phyloP scores from a whole-genome alignment of 2,888 invertebrate genomes.

The Pardosa pseudoannulata region DNA sequence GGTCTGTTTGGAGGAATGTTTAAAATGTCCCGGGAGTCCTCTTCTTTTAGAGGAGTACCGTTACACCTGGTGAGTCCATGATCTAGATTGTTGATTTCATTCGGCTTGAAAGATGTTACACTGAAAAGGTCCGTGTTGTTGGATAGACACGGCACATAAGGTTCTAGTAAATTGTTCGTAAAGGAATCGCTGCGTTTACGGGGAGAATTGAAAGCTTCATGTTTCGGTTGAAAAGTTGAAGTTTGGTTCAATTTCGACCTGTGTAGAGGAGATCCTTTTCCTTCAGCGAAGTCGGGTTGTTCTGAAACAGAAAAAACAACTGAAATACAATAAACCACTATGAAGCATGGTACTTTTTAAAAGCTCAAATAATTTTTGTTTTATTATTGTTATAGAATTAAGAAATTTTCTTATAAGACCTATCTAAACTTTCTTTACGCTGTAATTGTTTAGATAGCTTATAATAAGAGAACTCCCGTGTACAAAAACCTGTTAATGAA shows the following conservation, averaged over 20 bases:
- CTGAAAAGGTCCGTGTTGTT: constrained; percentile 13
- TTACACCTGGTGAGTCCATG: constrained; percentile 36
- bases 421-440: too few relatives aligned
- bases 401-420: too few relatives aligned
- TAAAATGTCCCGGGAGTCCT: constrained; percentile 30
- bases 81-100: constrained; percentile 57
- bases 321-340: too few relatives aligned
- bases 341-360: too few relatives aligned
- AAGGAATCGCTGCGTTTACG: constrained; percentile 55
- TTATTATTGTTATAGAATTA: too few relatives aligned
- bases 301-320: neutral
- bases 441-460: too few relatives aligned
- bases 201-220: constrained; percentile 22
- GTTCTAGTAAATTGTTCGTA: constrained; percentile 32
- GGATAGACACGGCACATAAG: constrained; percentile 25
- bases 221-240: constrained; percentile 1
- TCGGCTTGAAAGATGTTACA: constrained; percentile 19
- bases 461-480: too few relatives aligned
- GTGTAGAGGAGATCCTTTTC: constrained; percentile 29
- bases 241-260: constrained; percentile 28
- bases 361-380: too few relatives aligned
- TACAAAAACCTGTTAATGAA: too few relatives aligned
- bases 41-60: constrained; percentile 22
- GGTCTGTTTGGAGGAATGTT: constrained; percentile 43
- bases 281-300: constrained; percentile 19